Evolutionary conservation across 2,888 invertebrate genomes (phyloP).

Genomic region (Heliconius erato): DNA sequence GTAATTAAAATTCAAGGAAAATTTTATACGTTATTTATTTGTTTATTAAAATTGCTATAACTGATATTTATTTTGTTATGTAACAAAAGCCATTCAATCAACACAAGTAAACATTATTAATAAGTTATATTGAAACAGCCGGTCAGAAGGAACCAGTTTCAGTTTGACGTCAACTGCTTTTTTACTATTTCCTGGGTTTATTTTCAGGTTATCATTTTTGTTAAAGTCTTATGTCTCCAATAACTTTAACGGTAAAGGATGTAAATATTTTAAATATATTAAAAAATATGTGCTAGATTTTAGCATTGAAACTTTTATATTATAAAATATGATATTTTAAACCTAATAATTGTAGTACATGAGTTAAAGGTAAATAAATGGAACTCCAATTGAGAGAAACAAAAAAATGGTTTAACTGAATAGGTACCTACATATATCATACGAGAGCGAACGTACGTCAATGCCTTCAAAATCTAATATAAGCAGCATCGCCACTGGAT

Average conservation of each 20-base stretch:
- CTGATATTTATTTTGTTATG: constrained; percentile 3
- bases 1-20: background rate
- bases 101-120: background rate
- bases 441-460: background rate
- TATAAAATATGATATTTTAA: too few relatives aligned
- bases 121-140: background rate
- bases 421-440: background rate
- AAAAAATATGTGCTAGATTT: background rate
- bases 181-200: background rate
- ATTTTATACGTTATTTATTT: background rate
- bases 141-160: background rate
- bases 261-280: background rate
- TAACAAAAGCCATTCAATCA: background rate
- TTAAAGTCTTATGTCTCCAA: background rate
- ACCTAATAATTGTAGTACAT: too few relatives aligned
- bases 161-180: constrained; percentile 23
- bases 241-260: background rate
- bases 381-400: too few relatives aligned
- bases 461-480: background rate
- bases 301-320: background rate
- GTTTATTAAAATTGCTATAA: background rate
- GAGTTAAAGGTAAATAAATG: too few relatives aligned
- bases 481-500: background rate
- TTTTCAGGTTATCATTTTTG: background rate
- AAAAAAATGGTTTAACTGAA: too few relatives aligned